phyloP scores from a whole-genome alignment of 30 jellyfish, hydroid and myxozoan species.

The Cassiopea xamachana region DNA sequence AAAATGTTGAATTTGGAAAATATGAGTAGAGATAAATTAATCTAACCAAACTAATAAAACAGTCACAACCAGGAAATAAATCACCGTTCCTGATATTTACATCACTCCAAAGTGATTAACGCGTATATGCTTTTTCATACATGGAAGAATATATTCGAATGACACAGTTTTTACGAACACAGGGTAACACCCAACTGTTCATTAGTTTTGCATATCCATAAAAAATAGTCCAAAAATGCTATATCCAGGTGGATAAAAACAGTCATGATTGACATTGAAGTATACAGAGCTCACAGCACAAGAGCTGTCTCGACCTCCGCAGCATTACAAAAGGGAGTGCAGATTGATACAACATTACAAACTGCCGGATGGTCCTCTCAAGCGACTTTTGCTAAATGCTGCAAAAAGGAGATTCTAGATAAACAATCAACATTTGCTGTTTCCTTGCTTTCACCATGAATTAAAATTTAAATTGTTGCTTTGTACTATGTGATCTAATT shows the following conservation, averaged over 20 bases:
- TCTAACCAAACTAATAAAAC: not conserved
- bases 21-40: not conserved
- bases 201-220: slow-evolving; percentile 5
- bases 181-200: not conserved
- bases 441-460: not conserved
- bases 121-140: not conserved
- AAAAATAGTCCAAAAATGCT: not conserved
- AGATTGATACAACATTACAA: not conserved
- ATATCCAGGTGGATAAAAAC: slow-evolving; percentile 7
- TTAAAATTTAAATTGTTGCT: not conserved
- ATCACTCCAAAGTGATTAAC: not conserved
- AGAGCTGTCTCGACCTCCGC: slow-evolving; percentile 10
- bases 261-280: slow-evolving; percentile 3
- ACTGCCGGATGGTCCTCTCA: not conserved
- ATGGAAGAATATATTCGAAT: not conserved
- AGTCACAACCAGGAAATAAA: not conserved
- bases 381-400: not conserved
- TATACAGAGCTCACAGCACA: not conserved
- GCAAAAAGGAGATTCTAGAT: slow-evolving; percentile 1
- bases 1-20: not conserved
- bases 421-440: slow-evolving; percentile 1
- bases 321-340: slow-evolving; percentile 1
- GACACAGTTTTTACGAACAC: not conserved
- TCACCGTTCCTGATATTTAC: not conserved
- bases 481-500: not conserved